phyloP scores from a whole-genome alignment of 2,113 vertebrate species.

The Phaethon lepturus region DNA sequence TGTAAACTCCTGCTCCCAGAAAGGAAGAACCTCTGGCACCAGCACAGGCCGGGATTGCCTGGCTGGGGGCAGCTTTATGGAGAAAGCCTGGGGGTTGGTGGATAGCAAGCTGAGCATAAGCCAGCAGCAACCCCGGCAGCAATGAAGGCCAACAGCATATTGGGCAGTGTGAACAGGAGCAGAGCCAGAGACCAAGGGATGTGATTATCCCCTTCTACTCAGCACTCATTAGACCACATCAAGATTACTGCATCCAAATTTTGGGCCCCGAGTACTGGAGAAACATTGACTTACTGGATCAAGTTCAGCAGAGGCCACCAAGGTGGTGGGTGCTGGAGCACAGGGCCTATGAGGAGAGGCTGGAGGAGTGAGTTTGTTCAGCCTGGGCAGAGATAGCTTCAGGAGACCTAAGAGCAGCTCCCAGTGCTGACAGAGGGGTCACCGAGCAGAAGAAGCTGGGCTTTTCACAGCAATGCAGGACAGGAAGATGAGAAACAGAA shows the following conservation, averaged over 20 bases:
- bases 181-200: neutral
- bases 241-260: neutral
- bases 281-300: neutral
- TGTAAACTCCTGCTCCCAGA: neutral
- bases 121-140: neutral
- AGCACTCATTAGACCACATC: neutral
- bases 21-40: neutral
- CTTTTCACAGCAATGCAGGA: neutral
- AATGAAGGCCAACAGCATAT: rapidly evolving
- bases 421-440: no score
- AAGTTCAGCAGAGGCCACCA: neutral
- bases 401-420: neutral
- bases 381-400: neutral
- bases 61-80: neutral
- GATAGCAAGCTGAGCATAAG: neutral
- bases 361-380: neutral
- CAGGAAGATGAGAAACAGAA: neutral
- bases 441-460: rapidly evolving
- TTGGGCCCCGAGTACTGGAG: neutral
- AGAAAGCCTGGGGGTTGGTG: neutral
- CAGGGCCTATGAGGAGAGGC: neutral
- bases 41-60: neutral
- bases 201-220: neutral
- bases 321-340: neutral
- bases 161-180: neutral